Evolutionary conservation across 2,797 vertebrate genomes (phyloP).

Genomic region (Anomalospiza imberbis): DNA sequence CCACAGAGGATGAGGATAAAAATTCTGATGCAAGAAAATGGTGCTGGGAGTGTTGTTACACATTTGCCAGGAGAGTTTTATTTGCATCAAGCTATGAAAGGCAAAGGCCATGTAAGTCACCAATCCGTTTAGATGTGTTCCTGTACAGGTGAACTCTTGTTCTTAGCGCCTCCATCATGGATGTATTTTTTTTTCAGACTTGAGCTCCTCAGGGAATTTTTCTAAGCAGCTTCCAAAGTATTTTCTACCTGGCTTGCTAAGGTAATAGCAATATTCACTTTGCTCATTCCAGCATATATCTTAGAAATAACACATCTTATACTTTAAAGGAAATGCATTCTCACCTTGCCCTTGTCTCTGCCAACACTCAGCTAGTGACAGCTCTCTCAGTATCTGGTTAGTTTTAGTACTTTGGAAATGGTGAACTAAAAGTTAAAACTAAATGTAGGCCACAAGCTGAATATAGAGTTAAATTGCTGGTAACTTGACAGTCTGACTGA

Average conservation of each 20-base stretch:
- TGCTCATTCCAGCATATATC: not conserved
- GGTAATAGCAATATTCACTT: not conserved
- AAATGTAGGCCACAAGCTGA: not conserved
- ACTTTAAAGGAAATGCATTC: not conserved
- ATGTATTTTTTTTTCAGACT: not conserved
- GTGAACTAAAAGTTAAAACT: not conserved
- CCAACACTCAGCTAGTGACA: not conserved
- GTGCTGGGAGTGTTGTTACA: not conserved
- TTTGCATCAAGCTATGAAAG: not conserved
- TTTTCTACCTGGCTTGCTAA: not conserved
- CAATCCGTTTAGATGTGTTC: not conserved
- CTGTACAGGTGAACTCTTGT: not conserved
- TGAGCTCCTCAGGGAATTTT: not conserved
- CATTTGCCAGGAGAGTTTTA: not conserved
- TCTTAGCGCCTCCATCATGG: not conserved
- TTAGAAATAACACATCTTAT: not conserved
- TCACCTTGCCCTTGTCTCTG: not conserved
- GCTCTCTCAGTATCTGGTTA: not conserved
- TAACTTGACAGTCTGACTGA: not conserved
- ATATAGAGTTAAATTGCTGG: slow-evolving; percentile 5
- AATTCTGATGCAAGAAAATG: not conserved
- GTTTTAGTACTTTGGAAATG: not conserved
- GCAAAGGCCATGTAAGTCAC: not conserved
- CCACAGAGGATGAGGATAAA: rapidly evolving
- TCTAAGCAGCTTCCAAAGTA: not conserved